Evolutionary conservation across 2,888 invertebrate genomes (phyloP).

Genomic region (Lasioglossum morio): DNA sequence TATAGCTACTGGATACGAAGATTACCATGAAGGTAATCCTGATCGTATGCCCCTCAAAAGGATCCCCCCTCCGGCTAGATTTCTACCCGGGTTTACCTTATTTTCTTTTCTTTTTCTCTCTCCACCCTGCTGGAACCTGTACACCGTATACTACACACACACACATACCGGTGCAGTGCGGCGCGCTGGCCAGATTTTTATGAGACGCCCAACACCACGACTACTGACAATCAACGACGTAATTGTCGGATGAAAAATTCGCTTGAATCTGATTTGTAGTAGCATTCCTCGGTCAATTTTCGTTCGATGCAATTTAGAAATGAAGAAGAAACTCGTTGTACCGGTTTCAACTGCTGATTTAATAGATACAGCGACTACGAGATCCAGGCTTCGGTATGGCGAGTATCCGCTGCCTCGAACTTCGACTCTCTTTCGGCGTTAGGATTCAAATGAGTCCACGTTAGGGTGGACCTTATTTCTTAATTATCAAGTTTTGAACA

Average conservation of each 20-base stretch:
- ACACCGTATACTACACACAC: not conserved
- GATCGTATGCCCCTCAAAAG: slow-evolving; percentile 55
- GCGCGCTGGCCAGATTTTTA: slow-evolving; percentile 23
- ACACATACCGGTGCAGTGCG: not conserved
- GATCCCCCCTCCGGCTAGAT: slow-evolving; percentile 51
- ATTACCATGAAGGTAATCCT: slow-evolving; percentile 73
- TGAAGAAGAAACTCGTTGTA: slow-evolving; percentile 14
- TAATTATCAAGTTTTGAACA: too few species aligned
- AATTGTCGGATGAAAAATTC: slow-evolving; percentile 18
- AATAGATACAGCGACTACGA: not conserved
- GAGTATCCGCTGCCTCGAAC: not conserved
- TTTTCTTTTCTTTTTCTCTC: not conserved
- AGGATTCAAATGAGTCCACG: too few species aligned
- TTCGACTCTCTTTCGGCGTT: not conserved
- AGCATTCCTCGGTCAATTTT: slow-evolving; percentile 16
- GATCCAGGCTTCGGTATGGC: not conserved
- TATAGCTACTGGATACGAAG: slow-evolving; percentile 73
- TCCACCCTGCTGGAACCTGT: not conserved
- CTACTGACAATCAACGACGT: slow-evolving; percentile 5
- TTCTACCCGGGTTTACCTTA: slow-evolving; percentile 32
- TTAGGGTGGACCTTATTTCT: too few species aligned
- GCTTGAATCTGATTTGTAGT: slow-evolving; percentile 8
- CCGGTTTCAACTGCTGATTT: slow-evolving; percentile 19
- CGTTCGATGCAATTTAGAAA: slow-evolving; percentile 19
- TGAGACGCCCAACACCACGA: not conserved